Percentiles rank a stretch among this genome's conserved stretches.
Conservation (phyloP, 2,113 vertebrate genomes). For the Brachypodius melanocephalos region DNA sequence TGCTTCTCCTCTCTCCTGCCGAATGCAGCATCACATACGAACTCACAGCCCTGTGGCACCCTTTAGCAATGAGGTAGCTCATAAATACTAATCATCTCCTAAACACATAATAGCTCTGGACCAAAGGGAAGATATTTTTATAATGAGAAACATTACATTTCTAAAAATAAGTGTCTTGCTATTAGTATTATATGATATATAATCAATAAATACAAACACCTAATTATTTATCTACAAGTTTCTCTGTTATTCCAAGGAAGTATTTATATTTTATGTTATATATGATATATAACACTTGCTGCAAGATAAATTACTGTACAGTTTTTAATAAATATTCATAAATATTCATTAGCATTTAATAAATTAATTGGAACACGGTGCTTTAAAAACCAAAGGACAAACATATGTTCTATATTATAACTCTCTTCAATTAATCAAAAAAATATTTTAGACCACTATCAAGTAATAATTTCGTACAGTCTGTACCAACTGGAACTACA, state of each 20-base stretch:
- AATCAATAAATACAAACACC: not conserved
- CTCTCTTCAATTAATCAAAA: not conserved
- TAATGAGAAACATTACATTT: not conserved
- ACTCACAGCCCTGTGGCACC: not conserved
- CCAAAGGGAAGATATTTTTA: constrained; percentile 2
- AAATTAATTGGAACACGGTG: not conserved
- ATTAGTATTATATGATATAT: not conserved
- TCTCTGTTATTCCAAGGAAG: not conserved
- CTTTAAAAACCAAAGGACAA: not conserved
- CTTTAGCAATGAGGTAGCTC: constrained; percentile 37
- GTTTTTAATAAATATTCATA: not conserved
- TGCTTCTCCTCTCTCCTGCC: not conserved
- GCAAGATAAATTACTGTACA: not conserved
- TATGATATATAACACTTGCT: not conserved
- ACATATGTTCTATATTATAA: not conserved
- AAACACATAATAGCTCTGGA: not conserved
- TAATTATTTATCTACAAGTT: constrained; percentile 42
- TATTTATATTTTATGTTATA: not conserved
- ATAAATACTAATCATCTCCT: constrained; percentile 49
- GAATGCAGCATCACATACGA: constrained; percentile 10
- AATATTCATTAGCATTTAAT: not conserved
- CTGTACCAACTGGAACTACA: not conserved
- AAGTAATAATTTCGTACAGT: not conserved
- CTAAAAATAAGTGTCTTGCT: constrained; percentile 7
- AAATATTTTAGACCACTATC: not conserved